A percentile compares a stretch with the other conserved stretches of the same genome.
Evolutionary conservation across 2,113 vertebrate species (phyloP).

Genomic region (Prinia subflava): DNA sequence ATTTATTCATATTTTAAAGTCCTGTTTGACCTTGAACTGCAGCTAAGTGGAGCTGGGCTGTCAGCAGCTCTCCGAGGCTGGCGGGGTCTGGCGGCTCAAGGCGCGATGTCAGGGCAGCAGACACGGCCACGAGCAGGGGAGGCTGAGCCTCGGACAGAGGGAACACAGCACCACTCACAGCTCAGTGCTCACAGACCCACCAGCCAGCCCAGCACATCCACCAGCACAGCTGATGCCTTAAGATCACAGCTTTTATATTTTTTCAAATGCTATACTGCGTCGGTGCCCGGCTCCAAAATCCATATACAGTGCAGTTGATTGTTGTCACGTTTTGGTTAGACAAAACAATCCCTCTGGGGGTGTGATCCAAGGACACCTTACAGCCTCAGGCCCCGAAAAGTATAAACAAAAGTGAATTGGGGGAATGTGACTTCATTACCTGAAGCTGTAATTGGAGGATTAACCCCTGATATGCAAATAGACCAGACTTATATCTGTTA

Average conservation of each 20-base stretch:
- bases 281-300: background rate
- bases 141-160: background rate
- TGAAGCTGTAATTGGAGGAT: background rate
- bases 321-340: background rate
- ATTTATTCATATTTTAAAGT: slow-evolving; percentile 56
- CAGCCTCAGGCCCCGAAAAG: background rate
- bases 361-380: background rate
- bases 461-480: background rate
- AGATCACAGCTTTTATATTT: background rate
- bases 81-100: background rate
- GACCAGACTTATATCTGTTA: background rate
- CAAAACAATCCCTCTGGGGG: background rate
- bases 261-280: background rate
- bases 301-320: no score
- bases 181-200: background rate
- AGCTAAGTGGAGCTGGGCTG: slow-evolving; percentile 27
- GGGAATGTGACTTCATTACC: background rate
- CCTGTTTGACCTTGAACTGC: slow-evolving; percentile 57
- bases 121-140: fast-evolving
- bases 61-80: background rate
- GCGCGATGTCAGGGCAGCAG: background rate
- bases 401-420: background rate
- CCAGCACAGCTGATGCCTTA: background rate
- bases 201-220: background rate
- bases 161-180: background rate